A percentile compares a stretch with the other conserved stretches of the same genome.
Conservation (phyloP, 1,140 invertebrate genomes). For the Cotesia chilonis region DNA sequence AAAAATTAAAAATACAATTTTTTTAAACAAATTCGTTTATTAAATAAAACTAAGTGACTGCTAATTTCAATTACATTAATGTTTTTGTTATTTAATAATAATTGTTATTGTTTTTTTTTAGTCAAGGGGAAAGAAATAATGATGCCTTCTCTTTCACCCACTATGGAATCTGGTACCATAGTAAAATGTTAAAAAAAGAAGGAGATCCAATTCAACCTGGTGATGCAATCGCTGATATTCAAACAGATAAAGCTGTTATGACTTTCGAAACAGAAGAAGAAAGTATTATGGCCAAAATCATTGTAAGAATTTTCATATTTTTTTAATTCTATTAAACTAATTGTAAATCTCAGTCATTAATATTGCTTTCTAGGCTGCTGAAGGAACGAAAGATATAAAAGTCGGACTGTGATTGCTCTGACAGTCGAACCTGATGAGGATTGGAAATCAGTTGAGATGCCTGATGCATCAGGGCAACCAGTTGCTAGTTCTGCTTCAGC, state of each 20-base stretch:
- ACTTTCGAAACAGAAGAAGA: conserved; percentile 99
- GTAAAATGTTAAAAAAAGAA: conserved; percentile 98
- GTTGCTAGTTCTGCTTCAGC: conserved; percentile 20
- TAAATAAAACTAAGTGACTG: too few relatives aligned
- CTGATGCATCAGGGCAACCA: conserved; percentile 30
- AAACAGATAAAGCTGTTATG: conserved; percentile 99
- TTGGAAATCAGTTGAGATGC: conserved; percentile 66
- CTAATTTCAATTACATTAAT: too few relatives aligned
- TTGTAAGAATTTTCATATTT: conserved; percentile 47
- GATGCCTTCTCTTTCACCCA: conserved; percentile 95
- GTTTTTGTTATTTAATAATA: not conserved
- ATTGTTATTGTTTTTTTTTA: conserved; percentile 38
- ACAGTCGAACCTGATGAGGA: conserved; percentile 76
- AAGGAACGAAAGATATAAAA: conserved; percentile 70
- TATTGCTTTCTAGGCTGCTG: conserved; percentile 59
- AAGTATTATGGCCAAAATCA: conserved; percentile 94
- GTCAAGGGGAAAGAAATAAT: conserved; percentile 58
- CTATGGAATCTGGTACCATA: conserved; percentile 98
- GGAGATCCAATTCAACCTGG: conserved; percentile 77
- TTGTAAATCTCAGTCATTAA: conserved; percentile 2
- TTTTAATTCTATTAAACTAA: not conserved
- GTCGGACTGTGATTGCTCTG: conserved; percentile 73
- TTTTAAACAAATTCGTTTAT: too few relatives aligned
- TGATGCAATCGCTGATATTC: conserved; percentile 97
- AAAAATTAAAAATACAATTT: too few relatives aligned